Conservation (phyloP, 2,888 invertebrate species). For the Lithophane socia region DNA sequence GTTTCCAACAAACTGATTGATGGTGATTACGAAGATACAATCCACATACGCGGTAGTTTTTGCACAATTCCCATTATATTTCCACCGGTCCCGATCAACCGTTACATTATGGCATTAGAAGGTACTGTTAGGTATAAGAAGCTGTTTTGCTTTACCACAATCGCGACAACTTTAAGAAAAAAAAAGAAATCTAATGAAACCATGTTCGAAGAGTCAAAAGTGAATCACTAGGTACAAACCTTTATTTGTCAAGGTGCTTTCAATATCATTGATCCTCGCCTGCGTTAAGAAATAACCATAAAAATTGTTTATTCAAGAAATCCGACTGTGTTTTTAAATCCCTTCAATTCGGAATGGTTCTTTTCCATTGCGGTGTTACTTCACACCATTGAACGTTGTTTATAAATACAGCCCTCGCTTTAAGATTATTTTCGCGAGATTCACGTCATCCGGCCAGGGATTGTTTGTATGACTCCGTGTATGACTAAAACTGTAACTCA, state of each 20-base stretch:
- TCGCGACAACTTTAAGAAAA: constrained; percentile 20
- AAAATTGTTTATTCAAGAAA: constrained; percentile 65
- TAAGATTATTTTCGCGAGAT: constrained; percentile 83
- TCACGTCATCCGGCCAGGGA: constrained; percentile 83
- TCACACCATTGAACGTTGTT: constrained; percentile 77
- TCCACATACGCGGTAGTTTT: constrained; percentile 70
- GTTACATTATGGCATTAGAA: constrained; percentile 63
- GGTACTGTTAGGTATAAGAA: constrained; percentile 63
- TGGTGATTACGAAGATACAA: constrained; percentile 67
- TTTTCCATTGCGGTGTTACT: constrained; percentile 74
- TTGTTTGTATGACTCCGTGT: constrained; percentile 83
- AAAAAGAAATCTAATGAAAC: not conserved
- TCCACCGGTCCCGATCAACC: constrained; percentile 66
- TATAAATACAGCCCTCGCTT: constrained; percentile 79
- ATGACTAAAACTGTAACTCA: constrained; percentile 85
- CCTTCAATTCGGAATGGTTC: constrained; percentile 68
- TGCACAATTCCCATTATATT: constrained; percentile 69
- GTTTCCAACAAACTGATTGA: constrained; percentile 65
- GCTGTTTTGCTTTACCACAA: constrained; percentile 55
- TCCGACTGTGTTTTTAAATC: constrained; percentile 61
- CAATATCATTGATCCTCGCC: constrained; percentile 36
- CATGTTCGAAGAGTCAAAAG: constrained; percentile 1
- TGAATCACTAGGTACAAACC: constrained; percentile 7
- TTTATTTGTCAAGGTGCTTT: constrained; percentile 47
- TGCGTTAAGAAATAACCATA: constrained; percentile 58